These are phyloP conservation scores for Meiosimyza decipiens DNA, from an alignment of 2,888 invertebrate species.

Conservation along the genomic window DNA sequence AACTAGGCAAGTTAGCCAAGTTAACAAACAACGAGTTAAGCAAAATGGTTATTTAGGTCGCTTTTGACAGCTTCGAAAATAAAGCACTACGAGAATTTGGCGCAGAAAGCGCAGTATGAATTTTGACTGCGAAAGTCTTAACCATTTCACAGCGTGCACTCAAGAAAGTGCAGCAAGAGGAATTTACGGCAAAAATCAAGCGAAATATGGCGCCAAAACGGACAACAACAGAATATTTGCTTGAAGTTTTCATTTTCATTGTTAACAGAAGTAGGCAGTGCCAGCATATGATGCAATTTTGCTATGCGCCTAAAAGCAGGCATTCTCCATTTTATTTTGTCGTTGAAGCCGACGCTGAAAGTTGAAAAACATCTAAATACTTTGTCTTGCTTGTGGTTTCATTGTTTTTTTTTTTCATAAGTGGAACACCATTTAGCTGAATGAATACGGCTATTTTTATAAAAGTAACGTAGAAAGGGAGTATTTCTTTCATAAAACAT, in stretches of 20 bases:
- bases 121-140: background rate
- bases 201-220: background rate
- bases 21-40: slow-evolving; percentile 8
- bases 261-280: background rate
- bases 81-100: slow-evolving; percentile 1
- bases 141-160: background rate
- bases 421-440: background rate
- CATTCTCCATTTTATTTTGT: background rate
- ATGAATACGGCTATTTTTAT: background rate
- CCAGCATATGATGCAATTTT: background rate
- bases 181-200: background rate
- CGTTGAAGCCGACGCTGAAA: background rate
- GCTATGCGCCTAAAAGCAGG: slow-evolving; percentile 1
- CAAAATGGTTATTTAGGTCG: slow-evolving; percentile 8
- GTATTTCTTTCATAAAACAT: slow-evolving; percentile 2
- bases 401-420: background rate
- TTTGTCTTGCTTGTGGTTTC: background rate
- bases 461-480: slow-evolving; percentile 9
- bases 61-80: slow-evolving; percentile 9
- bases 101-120: slow-evolving; percentile 18
- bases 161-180: background rate
- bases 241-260: background rate
- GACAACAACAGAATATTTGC: background rate
- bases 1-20: slow-evolving; percentile 14
- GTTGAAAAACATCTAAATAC: background rate